Conservation (phyloP, 1,140 invertebrate species). For the Diachasmimorpha longicaudata region DNA sequence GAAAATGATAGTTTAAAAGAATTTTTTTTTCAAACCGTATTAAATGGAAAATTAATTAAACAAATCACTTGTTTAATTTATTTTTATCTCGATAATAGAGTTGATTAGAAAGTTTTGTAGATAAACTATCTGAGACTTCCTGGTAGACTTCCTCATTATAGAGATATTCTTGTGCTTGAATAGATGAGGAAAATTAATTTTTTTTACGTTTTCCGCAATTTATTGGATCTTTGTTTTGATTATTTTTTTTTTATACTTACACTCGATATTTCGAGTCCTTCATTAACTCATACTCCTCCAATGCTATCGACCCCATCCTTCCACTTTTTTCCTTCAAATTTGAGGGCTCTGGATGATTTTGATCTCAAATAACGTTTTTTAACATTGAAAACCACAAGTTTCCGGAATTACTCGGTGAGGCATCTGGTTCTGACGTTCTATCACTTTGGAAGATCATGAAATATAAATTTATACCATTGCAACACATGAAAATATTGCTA, state of each 20-base stretch:
- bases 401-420: neutral
- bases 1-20: no score
- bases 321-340: neutral
- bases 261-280: conserved; percentile 80
- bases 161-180: neutral
- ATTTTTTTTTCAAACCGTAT: no score
- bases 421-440: neutral
- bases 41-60: no score
- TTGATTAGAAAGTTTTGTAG: no score
- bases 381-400: neutral
- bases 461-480: neutral
- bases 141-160: no score
- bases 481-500: no score
- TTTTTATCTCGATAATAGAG: no score
- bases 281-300: conserved; percentile 77
- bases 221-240: no score
- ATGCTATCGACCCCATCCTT: conserved; percentile 60
- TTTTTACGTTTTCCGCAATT: no score
- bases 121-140: no score
- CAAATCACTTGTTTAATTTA: no score
- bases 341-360: neutral
- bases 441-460: neutral
- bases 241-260: conserved; percentile 52
- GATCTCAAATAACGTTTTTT: neutral
- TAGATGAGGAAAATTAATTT: neutral